Base-by-base conservation (phyloP, 2,888 invertebrate species). In the Cataglyphis albicans region DNA sequence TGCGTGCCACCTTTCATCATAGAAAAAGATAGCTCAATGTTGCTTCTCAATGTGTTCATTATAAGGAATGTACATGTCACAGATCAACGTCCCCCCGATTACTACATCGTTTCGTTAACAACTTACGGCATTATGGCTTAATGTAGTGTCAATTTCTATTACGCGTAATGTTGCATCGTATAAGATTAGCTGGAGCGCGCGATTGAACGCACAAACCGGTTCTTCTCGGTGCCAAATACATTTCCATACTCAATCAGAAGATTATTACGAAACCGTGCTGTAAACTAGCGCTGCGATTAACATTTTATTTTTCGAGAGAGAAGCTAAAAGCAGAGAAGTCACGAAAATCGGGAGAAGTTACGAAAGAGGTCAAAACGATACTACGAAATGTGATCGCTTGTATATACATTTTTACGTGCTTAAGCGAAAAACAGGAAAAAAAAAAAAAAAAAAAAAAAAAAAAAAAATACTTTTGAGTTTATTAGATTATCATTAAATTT, bases 181-280 rank as follows among this genome's bases (percentile, higher is more conserved):
- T 55, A 29, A 67, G 67, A 76, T 76, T 55, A 76, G 75, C 25
- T 65, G 65, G 75, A 65, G 75, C 75, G 67, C 25, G 4, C 55
- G 67, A 55, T 67, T 67, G 15, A 10, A 65, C 41, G 59, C 21
- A 52, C 65, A 55, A 75, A 76, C 76, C 76, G 76, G 76, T 76
- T 76, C 55, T 67, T 67, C 67, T 76, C 76, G 76, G 67, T 76
- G 76, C 67, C 76, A 76, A 76, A 67, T 76, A 67, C 38, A 67
- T 76, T 76, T 76, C 55, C 76, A 76, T 76, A 67, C 35, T 67
- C 67, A 76, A 76, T 76, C 76, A 29, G 52, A 38, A 52, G 38
- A 35, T 38, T 25, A 41, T 76, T 76, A 35, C 67, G 25, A 76
- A 67, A 76, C 29, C 29, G 15, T 15, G 55, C 48, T 65, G 67